These are phyloP conservation scores for Crotalus tigris DNA, from an alignment of 2,113 vertebrate species.

Conservation along the genomic window DNA sequence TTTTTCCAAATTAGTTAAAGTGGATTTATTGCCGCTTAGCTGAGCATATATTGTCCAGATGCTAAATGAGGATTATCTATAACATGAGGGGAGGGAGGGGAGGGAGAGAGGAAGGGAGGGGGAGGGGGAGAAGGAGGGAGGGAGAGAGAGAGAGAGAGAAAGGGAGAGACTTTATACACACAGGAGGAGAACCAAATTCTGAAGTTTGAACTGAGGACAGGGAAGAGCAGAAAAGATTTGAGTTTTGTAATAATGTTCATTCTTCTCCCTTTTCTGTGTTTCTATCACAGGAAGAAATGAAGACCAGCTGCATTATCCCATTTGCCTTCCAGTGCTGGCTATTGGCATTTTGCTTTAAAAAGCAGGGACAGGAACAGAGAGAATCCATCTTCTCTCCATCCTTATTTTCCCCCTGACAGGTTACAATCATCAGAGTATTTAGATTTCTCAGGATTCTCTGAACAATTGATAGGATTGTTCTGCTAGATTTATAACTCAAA, in stretches of 20 bases:
- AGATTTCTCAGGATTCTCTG: background rate
- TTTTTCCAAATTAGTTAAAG: background rate
- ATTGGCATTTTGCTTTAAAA: background rate
- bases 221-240: background rate
- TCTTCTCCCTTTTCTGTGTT: background rate
- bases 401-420: background rate
- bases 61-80: background rate
- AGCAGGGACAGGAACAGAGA: background rate
- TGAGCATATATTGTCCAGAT: background rate
- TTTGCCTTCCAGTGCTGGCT: background rate
- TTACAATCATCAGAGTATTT: background rate
- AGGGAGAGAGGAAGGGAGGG: background rate
- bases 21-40: background rate
- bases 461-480: background rate
- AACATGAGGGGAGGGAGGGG: background rate
- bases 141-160: rapidly evolving
- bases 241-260: background rate
- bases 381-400: background rate
- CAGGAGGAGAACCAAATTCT: background rate
- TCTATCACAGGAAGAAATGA: background rate
- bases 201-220: background rate
- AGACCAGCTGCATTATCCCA: background rate
- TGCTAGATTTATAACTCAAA: background rate
- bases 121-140: too few relatives aligned
- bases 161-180: background rate